Percentiles rank a stretch among this genome's conserved stretches.
phyloP scores from a whole-genome alignment of 2,888 invertebrate genomes.

The Ptychoptera contaminata region DNA sequence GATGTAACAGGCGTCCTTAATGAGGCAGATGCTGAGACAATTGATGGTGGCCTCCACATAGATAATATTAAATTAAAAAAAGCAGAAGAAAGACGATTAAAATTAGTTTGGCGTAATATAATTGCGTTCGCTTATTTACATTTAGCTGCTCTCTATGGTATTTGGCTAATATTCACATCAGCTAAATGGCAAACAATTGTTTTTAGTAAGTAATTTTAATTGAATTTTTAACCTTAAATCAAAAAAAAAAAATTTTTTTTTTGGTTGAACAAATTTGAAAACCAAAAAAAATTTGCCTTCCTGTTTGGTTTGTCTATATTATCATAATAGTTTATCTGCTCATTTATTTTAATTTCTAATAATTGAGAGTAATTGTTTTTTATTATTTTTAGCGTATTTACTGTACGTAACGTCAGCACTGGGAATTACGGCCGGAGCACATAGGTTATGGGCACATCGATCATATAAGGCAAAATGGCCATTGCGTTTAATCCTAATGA shows the following conservation, averaged over 20 bases:
- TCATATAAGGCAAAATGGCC: slow-evolving; percentile 92
- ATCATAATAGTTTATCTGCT: slow-evolving; percentile 4
- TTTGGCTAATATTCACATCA: slow-evolving; percentile 53
- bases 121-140: slow-evolving; percentile 63
- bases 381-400: slow-evolving; percentile 43
- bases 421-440: slow-evolving; percentile 94
- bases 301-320: slow-evolving; percentile 4
- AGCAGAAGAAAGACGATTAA: slow-evolving; percentile 39
- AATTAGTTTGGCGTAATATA: slow-evolving; percentile 72
- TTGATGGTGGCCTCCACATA: slow-evolving; percentile 40
- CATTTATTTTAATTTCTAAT: slow-evolving; percentile 10
- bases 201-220: slow-evolving; percentile 43
- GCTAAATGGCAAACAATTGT: slow-evolving; percentile 56
- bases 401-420: slow-evolving; percentile 66
- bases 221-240: slow-evolving; percentile 2
- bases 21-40: slow-evolving; percentile 49
- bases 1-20: slow-evolving; percentile 42
- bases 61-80: slow-evolving; percentile 37
- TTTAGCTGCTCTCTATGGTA: slow-evolving; percentile 56
- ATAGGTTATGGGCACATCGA: slow-evolving; percentile 90
- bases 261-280: neutral
- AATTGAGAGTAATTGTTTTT: slow-evolving; percentile 6
- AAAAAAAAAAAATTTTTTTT: neutral
- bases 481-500: slow-evolving; percentile 57
- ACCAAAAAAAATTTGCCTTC: neutral